Evolutionary conservation across 2,797 vertebrate genomes (phyloP), one percentile per base, ranked within the genome.

Genomic region (Pogoniulus pusillus): DNA sequence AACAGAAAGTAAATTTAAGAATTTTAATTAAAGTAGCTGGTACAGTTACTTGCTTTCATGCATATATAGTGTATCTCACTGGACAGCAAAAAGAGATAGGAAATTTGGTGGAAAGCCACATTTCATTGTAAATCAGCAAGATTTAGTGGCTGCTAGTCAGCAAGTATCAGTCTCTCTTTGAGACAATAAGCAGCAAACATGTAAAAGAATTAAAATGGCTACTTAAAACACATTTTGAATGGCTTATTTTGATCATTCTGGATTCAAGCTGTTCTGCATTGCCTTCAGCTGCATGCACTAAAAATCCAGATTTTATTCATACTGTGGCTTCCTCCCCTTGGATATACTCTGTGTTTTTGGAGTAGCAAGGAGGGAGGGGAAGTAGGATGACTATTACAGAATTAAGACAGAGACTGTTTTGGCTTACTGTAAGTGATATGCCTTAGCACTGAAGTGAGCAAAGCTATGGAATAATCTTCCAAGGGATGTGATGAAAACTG

Each of bases 1-100:
- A 73, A 54, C 79, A 79, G 68, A 93, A 89, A 73, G 53, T 76
- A 78, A 75, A 78, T 85, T 87, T 87, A 86, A 66, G 53, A 79
- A 39, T 70, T 68, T 39, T 43, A 86, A 79, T 81, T 32, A 86
- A 82, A 29, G 60, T 79, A 54, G 60, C 57, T 41, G 35, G 43
- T 49, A 35, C 6, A 17, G 53, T 83, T 78, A 76, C 34, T 92
- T 87, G 49, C 18, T 9, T 81, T 70, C n/a, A 41, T 86, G 53
- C 57, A 32, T 70, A 51, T 70, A 24, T 55, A 73, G 18, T 1
- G 6, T 57, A 39, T 34, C 19, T 35, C 58, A 63, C 24, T 39
- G 34, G 59, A 59, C 47, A 89, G 37, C 32, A n/a, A 49, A 82
- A 85, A 90, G 41, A 87, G 77, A 37, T 47, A 43, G 4, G 24